phyloP scores from a whole-genome alignment of 2,888 invertebrate genomes.

The Eristalis pertinax region DNA sequence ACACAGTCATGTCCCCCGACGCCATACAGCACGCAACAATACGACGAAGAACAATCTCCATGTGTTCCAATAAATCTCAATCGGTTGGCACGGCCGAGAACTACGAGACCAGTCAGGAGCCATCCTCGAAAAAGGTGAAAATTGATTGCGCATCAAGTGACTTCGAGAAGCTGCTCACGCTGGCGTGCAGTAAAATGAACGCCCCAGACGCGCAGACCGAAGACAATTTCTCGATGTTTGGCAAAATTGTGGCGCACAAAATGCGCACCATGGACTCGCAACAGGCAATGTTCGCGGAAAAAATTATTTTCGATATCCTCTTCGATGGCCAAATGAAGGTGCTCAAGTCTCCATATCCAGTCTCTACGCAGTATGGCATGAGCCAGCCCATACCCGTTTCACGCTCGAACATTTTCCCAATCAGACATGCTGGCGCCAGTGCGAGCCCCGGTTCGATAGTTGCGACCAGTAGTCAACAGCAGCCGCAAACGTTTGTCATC shows the following conservation, averaged over 20 bases:
- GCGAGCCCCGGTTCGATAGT: constrained; percentile 43
- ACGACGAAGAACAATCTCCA: constrained; percentile 53
- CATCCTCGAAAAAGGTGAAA: constrained; percentile 76
- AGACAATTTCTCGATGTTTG: constrained; percentile 79
- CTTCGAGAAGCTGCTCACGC: constrained; percentile 78
- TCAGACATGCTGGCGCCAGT: constrained; percentile 20
- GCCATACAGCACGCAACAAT: constrained; percentile 31
- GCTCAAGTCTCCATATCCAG: constrained; percentile 73
- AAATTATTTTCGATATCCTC: constrained; percentile 80
- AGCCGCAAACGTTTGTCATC: constrained; percentile 65
- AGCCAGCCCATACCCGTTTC: constrained; percentile 55
- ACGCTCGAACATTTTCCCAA: constrained; percentile 48
- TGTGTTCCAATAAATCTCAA: constrained; percentile 63
- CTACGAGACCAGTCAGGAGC: constrained; percentile 74
- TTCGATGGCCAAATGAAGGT: constrained; percentile 81
- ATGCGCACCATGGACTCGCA: constrained; percentile 79
- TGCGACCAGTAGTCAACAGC: constrained; percentile 55
- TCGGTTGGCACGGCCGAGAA: constrained; percentile 16
- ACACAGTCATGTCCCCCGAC: constrained; percentile 29
- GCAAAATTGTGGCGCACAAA: constrained; percentile 80
- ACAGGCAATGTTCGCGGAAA: constrained; percentile 80
- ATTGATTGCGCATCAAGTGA: constrained; percentile 78
- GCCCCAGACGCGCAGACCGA: constrained; percentile 74
- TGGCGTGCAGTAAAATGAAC: constrained; percentile 79
- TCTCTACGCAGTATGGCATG: constrained; percentile 43